phyloP scores from a whole-genome alignment of 2,888 invertebrate genomes.

The Gymnosoma rotundatum region DNA sequence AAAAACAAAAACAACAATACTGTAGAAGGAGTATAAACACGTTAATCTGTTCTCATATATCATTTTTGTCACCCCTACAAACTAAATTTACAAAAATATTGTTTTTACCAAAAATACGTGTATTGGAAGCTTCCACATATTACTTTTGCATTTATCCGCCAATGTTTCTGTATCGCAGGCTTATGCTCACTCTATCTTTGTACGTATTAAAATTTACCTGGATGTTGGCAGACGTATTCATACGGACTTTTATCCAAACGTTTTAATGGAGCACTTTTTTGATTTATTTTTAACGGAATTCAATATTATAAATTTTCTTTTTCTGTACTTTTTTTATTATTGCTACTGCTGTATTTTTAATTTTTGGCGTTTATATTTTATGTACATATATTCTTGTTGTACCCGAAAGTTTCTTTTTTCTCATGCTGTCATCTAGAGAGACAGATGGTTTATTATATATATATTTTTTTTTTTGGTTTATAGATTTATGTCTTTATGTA shows the following conservation, averaged over 20 bases:
- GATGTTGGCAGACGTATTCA: constrained; percentile 46
- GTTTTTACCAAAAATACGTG: background rate
- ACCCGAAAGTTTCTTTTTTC: constrained; percentile 51
- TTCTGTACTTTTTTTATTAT: constrained; percentile 33
- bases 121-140: constrained; percentile 35
- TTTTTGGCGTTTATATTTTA: constrained; percentile 42
- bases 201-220: constrained; percentile 38
- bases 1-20: constrained; percentile 30
- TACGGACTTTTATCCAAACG: constrained; percentile 37
- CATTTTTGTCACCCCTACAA: constrained; percentile 65
- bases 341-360: constrained; percentile 54
- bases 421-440: constrained; percentile 65
- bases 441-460: constrained; percentile 69
- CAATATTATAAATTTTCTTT: constrained; percentile 75
- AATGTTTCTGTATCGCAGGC: constrained; percentile 4
- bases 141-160: constrained; percentile 40
- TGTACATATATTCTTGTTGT: background rate
- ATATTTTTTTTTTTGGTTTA: constrained; percentile 37
- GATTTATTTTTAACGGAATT: constrained; percentile 75
- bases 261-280: constrained; percentile 72
- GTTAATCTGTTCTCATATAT: constrained; percentile 70
- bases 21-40: constrained; percentile 67
- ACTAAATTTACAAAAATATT: constrained; percentile 14
- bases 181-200: background rate
- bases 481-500: constrained; percentile 45